phyloP scores from a whole-genome alignment of 2,113 vertebrate genomes.

The Tricholaema leucomelas region DNA sequence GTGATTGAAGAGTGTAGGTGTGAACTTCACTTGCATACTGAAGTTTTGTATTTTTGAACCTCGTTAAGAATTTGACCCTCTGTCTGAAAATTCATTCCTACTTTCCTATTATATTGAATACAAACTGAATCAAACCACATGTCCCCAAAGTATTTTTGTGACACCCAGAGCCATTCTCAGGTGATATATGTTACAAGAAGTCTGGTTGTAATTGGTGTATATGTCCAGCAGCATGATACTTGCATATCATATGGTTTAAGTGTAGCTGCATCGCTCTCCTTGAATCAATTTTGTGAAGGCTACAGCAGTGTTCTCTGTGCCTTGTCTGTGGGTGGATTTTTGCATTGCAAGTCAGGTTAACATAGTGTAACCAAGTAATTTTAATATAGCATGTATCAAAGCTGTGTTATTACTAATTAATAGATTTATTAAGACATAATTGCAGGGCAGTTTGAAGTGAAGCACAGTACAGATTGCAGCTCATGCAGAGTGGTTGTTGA shows the following conservation, averaged over 20 bases:
- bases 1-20: background rate
- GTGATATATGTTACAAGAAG: background rate
- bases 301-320: background rate
- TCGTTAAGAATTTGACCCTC: background rate
- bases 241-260: no score
- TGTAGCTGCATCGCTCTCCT: background rate
- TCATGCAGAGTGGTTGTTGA: background rate
- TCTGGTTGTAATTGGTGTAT: background rate
- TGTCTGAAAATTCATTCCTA: background rate
- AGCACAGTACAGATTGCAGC: background rate
- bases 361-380: background rate
- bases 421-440: background rate
- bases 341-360: background rate
- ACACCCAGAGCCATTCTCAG: background rate
- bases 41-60: background rate
- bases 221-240: no score
- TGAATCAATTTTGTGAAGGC: background rate
- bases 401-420: background rate
- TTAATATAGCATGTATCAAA: background rate
- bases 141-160: background rate
- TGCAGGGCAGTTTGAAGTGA: background rate
- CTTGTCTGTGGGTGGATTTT: background rate
- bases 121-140: background rate
- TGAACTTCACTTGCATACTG: background rate
- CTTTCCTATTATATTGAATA: background rate